Base-by-base conservation (phyloP, 1,140 invertebrate genomes). In the Phthorimaea operculella region DNA sequence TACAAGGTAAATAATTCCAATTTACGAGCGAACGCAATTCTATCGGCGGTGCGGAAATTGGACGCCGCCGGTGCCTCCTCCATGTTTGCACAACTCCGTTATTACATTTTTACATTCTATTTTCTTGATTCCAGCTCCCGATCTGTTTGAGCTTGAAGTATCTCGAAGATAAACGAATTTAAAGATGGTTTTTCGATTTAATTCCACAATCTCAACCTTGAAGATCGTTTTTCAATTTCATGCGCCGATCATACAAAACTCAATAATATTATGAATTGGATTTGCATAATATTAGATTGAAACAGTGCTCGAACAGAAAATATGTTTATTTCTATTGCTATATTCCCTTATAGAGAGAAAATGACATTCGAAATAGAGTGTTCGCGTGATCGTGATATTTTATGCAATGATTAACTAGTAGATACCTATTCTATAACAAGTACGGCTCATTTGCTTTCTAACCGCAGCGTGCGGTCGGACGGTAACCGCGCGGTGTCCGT, bases 41-140 rank as follows among this genome's bases (percentile, higher is more conserved):
- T 39, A 39, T 39, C 36, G 36, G n/a, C 36, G 36, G 10, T n/a
- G 36, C 36, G 36, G 36, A 39, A 39, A 39, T 39, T 39, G 36
- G n/a, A 39, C 36, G 36, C 36, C 21, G 21, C 21, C 21, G 21
- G 21, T 28, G 21, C 21, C 36, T 39, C 36, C 10, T 5, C 36
- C 36, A 39, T 4, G 36, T 39, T 39, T 39, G 36, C 36, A 39
- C 10, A 39, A 39, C 36, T 39, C 36, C 36, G 36, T 39, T 39
- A 39, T 39, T 39, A 39, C 36, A 39, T 39, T 39, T 28, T 39
- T 39, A 39, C 36, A 39, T 39, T 39, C 36, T 39, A 39, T 39
- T 39, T 39, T 39, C 10, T n/a, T 39, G 10, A 39, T 39, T 39
- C 36, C 36, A 39, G n/a, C 36, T 39, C 36, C 21, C 36, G 36